Percentiles rank a stretch among this genome's conserved stretches.
Conservation (phyloP, 2,888 invertebrate species). For the Didymodactylos carnosus region DNA sequence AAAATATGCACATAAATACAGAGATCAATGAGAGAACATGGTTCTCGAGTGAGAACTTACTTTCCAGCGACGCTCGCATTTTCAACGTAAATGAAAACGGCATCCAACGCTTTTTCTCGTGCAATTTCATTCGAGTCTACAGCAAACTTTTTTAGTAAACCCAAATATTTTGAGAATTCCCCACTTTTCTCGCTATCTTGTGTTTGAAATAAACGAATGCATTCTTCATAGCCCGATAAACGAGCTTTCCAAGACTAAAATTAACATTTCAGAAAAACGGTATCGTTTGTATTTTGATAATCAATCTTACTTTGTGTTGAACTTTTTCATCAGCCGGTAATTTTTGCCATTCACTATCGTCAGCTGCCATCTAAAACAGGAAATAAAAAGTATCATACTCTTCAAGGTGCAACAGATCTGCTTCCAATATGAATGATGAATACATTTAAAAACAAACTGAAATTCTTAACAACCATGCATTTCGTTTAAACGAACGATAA, state of each 20-base stretch:
- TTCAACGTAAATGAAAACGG: constrained; percentile 68
- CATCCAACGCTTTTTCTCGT: constrained; percentile 82
- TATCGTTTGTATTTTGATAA: background rate
- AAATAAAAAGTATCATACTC: background rate
- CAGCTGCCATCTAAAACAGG: background rate
- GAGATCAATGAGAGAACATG: background rate
- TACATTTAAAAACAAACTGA: too few relatives aligned
- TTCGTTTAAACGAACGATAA: background rate
- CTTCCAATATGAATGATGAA: too few relatives aligned
- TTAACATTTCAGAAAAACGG: constrained; percentile 12
- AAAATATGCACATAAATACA: constrained; percentile 9
- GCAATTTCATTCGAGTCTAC: constrained; percentile 78
- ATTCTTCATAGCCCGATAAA: constrained; percentile 77
- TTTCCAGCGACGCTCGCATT: constrained; percentile 50
- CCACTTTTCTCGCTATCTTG: constrained; percentile 70
- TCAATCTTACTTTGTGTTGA: constrained; percentile 53
- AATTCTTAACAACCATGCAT: too few relatives aligned
- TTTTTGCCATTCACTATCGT: constrained; percentile 34
- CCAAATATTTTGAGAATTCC: constrained; percentile 74
- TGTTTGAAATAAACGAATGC: constrained; percentile 63
- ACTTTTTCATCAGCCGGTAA: constrained; percentile 59
- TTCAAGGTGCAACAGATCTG: too few relatives aligned
- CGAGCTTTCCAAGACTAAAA: constrained; percentile 68
- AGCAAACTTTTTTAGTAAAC: constrained; percentile 78
- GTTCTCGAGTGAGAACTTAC: constrained; percentile 31